Evolutionary conservation across 2,797 vertebrate genomes (phyloP).

Genomic region (Sebastes variabilis): DNA sequence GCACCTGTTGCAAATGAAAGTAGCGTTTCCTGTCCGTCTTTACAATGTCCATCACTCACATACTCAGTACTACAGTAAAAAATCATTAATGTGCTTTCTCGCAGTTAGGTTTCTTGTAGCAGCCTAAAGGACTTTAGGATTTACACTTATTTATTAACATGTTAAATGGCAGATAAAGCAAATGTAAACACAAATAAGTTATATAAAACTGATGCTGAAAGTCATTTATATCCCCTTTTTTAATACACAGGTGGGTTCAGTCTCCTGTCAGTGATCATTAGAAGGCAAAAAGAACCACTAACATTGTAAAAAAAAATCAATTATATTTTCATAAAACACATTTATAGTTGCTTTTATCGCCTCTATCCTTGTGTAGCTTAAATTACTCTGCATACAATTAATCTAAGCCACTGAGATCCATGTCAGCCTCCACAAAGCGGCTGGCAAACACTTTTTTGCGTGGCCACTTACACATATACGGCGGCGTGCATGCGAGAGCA

Average conservation of each 20-base stretch:
- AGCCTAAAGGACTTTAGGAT: neutral
- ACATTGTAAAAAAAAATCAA: slow-evolving; percentile 3
- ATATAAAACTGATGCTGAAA: neutral
- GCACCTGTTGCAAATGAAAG: slow-evolving; percentile 66
- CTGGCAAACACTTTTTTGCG: slow-evolving; percentile 36
- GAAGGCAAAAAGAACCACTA: neutral
- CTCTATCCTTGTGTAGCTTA: neutral
- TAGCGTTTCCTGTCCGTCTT: neutral
- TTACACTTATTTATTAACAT: slow-evolving; percentile 6
- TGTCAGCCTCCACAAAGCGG: slow-evolving; percentile 29
- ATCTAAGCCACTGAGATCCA: slow-evolving; percentile 15
- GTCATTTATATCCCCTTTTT: neutral
- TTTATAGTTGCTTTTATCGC: slow-evolving; percentile 7
- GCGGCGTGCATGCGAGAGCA: slow-evolving; percentile 45
- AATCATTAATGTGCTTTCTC: neutral
- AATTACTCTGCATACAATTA: slow-evolving; percentile 1
- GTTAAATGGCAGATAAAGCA: neutral
- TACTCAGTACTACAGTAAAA: neutral
- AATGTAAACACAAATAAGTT: slow-evolving; percentile 20
- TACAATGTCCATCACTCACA: neutral
- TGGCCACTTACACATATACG: slow-evolving; percentile 49
- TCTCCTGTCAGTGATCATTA: neutral
- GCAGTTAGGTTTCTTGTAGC: neutral
- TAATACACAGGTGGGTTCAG: neutral
- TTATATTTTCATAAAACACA: neutral